A percentile compares a stretch with the other conserved stretches of the same genome.
These are phyloP conservation scores for Acrobasis consociella DNA, from an alignment of 2,888 invertebrate genomes.

Conservation along the genomic window DNA sequence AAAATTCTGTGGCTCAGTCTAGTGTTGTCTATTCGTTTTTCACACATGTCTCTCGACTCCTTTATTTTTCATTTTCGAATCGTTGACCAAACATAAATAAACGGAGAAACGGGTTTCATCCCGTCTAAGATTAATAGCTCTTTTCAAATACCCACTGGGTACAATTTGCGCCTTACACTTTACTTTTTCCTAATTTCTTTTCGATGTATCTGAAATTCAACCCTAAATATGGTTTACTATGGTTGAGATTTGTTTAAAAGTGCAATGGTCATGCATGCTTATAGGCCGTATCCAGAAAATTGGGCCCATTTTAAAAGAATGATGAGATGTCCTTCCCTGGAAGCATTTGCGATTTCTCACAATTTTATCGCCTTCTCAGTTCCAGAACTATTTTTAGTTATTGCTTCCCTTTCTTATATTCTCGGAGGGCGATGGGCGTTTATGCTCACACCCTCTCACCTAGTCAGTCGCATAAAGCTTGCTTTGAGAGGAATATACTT, in stretches of 20 bases:
- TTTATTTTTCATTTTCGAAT: constrained; percentile 69
- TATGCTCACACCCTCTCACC: neutral
- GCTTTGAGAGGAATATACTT: too few species aligned
- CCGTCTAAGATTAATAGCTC: constrained; percentile 74
- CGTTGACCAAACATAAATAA: constrained; percentile 75
- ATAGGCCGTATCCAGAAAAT: constrained; percentile 66
- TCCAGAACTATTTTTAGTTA: constrained; percentile 17
- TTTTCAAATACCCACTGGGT: constrained; percentile 66
- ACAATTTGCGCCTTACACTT: constrained; percentile 65
- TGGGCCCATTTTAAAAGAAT: constrained; percentile 73
- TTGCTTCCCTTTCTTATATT: constrained; percentile 5
- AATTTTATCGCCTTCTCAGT: constrained; percentile 36
- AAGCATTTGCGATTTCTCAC: constrained; percentile 62
- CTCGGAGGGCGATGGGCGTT: neutral
- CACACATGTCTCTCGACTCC: constrained; percentile 27
- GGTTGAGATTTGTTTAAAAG: constrained; percentile 8
- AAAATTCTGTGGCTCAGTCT: too few species aligned
- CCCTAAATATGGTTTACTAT: constrained; percentile 35
- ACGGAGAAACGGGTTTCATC: constrained; percentile 65
- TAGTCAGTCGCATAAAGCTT: too few species aligned
- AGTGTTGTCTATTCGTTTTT: neutral
- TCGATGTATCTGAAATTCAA: constrained; percentile 32
- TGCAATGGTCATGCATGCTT: constrained; percentile 64
- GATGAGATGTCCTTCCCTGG: constrained; percentile 66
- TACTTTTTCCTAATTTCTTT: constrained; percentile 53